These are phyloP conservation scores for Chlorodrepanis virens DNA, from an alignment of 2,113 vertebrate genomes.

Conservation along the genomic window DNA sequence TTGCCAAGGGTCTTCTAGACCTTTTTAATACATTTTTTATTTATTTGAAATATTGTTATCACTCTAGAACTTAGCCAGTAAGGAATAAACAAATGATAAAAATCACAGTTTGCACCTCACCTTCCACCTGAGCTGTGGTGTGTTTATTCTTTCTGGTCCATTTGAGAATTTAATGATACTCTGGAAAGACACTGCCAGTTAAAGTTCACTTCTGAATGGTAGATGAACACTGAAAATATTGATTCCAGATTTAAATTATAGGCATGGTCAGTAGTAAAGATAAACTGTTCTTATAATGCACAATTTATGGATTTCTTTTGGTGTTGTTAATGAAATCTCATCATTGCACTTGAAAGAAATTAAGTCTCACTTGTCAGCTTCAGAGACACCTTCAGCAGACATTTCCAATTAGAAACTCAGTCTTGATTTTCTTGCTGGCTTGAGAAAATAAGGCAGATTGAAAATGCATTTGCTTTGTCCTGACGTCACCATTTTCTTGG, in stretches of 20 bases:
- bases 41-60: neutral
- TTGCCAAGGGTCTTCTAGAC: neutral
- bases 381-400: neutral
- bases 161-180: neutral
- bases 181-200: neutral
- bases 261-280: neutral
- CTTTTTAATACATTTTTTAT: neutral
- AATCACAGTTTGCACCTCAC: neutral
- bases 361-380: neutral
- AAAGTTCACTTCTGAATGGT: neutral
- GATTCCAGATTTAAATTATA: neutral
- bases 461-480: neutral
- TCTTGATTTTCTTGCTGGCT: neutral
- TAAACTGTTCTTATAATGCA: neutral
- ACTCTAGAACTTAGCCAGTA: neutral
- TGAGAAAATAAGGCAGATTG: neutral
- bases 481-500: neutral
- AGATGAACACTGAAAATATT: neutral
- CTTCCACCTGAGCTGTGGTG: neutral
- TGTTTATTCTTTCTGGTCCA: neutral
- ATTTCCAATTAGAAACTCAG: neutral
- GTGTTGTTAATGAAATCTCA: neutral
- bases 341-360: neutral
- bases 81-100: neutral
- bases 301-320: neutral